A percentile compares a stretch with the other conserved stretches of the same genome.
Conservation (phyloP, 2,797 vertebrate genomes). For the Dromococcyx pavoninus region DNA sequence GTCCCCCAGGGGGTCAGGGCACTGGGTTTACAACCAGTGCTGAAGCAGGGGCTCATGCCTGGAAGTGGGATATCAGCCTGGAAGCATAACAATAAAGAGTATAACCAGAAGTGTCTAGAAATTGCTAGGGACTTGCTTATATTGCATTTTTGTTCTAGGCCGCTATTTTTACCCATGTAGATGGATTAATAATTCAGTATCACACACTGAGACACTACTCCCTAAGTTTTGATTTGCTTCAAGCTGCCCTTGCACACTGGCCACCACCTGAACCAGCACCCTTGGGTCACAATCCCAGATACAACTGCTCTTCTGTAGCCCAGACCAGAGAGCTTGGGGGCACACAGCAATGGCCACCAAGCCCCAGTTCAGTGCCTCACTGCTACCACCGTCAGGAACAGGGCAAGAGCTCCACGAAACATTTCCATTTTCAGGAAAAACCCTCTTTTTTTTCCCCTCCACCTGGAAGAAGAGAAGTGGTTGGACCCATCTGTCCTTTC, state of each 20-base stretch:
- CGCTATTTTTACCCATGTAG: rapidly evolving
- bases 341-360: neutral
- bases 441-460: rapidly evolving
- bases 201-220: too few relatives aligned
- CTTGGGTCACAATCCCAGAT: rapidly evolving
- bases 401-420: neutral
- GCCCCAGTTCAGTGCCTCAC: neutral
- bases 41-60: neutral
- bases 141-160: neutral
- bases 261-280: neutral
- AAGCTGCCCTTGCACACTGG: rapidly evolving
- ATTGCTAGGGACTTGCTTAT: neutral
- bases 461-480: rapidly evolving
- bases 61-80: rapidly evolving
- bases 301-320: rapidly evolving
- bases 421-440: rapidly evolving
- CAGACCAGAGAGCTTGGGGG: neutral
- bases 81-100: rapidly evolving
- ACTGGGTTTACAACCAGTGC: neutral
- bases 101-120: neutral
- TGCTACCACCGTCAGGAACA: neutral
- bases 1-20: rapidly evolving
- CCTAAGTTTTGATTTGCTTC: neutral
- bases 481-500: rapidly evolving
- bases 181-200: neutral